Conservation (phyloP, 2,113 vertebrate species). For the Burhinus bistriatus region DNA sequence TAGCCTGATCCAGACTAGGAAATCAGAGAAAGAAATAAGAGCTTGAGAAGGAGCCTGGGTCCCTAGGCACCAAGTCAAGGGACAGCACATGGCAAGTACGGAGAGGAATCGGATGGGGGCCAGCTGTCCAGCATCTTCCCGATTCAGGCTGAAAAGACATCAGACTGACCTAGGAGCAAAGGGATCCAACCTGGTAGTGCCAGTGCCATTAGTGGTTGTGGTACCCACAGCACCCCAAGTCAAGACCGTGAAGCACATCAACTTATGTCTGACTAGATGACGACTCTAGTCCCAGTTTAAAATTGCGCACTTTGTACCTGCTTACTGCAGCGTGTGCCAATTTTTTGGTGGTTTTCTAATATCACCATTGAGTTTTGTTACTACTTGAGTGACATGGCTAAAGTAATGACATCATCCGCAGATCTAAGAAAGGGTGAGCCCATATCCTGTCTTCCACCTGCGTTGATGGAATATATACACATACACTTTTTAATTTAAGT, state of each 20-base stretch:
- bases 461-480: not conserved
- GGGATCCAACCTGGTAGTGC: not conserved
- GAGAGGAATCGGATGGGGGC: not conserved
- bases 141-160: not conserved
- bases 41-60: not conserved
- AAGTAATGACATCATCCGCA: not conserved
- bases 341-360: not conserved
- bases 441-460: conserved; percentile 6
- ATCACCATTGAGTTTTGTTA: not conserved
- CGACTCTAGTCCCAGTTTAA: rapidly evolving
- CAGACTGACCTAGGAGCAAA: not conserved
- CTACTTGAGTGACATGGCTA: not conserved
- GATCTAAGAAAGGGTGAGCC: not conserved
- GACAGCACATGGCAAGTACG: not conserved
- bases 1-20: not conserved
- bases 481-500: not conserved
- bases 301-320: not conserved
- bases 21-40: not conserved
- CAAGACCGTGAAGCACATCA: not conserved
- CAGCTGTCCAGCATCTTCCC: not conserved
- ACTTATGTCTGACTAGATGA: not conserved
- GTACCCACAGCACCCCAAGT: not conserved
- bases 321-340: rapidly evolving
- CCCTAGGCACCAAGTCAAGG: not conserved
- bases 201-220: not conserved